phyloP scores from a whole-genome alignment of 2,888 invertebrate species.

The Cephus runcator region DNA sequence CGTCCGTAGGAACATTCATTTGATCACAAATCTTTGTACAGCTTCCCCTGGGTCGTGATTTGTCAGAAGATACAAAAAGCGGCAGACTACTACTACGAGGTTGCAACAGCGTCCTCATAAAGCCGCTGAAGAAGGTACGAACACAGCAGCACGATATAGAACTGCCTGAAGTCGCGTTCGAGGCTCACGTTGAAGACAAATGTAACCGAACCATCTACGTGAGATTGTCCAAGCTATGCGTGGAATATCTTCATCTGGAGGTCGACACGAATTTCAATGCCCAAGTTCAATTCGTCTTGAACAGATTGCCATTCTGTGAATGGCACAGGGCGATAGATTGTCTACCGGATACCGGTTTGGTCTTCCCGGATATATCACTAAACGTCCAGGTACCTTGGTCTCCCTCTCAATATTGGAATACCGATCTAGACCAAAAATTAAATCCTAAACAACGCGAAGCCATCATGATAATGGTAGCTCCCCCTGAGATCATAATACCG shows the following conservation, averaged over 20 bases:
- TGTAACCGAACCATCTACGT: slow-evolving; percentile 82
- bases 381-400: slow-evolving; percentile 72
- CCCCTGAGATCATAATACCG: slow-evolving; percentile 72
- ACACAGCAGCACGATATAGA: slow-evolving; percentile 13
- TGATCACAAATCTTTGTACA: slow-evolving; percentile 25
- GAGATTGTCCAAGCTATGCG: slow-evolving; percentile 75
- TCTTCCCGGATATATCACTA: slow-evolving; percentile 77
- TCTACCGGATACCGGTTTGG: slow-evolving; percentile 75
- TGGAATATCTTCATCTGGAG: slow-evolving; percentile 72
- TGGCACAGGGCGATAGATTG: slow-evolving; percentile 87
- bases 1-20: background rate
- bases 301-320: slow-evolving; percentile 83
- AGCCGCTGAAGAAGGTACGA: slow-evolving; percentile 27
- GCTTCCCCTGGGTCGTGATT: slow-evolving; percentile 76
- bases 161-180: slow-evolving; percentile 71
- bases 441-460: slow-evolving; percentile 85
- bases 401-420: slow-evolving; percentile 76
- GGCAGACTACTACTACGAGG: slow-evolving; percentile 82
- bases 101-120: slow-evolving; percentile 76
- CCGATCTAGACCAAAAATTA: slow-evolving; percentile 72
- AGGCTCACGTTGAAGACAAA: slow-evolving; percentile 83
- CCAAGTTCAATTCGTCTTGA: slow-evolving; percentile 84
- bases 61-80: slow-evolving; percentile 85
- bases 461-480: slow-evolving; percentile 79
- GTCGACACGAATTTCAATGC: slow-evolving; percentile 74